These are phyloP conservation scores for Tenebrosternarchus preto DNA, from an alignment of 2,113 vertebrate species.

Conservation along the genomic window DNA sequence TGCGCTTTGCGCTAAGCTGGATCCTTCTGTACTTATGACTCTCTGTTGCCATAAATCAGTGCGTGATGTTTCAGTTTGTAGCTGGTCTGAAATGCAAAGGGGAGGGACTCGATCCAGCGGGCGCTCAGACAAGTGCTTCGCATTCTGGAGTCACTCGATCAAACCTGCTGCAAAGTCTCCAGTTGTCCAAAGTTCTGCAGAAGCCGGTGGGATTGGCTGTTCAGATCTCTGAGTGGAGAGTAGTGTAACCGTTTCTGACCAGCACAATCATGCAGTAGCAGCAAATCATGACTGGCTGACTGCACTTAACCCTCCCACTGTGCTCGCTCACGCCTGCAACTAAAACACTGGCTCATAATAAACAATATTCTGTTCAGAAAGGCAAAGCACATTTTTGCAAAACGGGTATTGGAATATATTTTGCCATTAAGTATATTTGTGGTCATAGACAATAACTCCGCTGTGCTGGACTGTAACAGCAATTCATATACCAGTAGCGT, in stretches of 20 bases:
- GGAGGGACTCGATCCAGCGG: not conserved
- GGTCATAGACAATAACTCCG: too few relatives aligned
- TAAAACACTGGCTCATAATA: too few relatives aligned
- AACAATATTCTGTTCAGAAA: too few relatives aligned
- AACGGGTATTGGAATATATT: too few relatives aligned
- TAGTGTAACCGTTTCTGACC: constrained; percentile 14
- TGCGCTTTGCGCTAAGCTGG: not conserved
- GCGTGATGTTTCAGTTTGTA: not conserved
- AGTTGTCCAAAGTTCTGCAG: not conserved
- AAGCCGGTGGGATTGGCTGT: not conserved
- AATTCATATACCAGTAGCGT: too few relatives aligned
- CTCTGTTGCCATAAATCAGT: not conserved
- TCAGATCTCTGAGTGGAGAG: not conserved
- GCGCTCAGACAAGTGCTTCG: constrained; percentile 26
- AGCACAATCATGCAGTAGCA: not conserved
- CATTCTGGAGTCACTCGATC: not conserved
- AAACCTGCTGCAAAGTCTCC: not conserved
- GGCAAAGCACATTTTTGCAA: too few relatives aligned
- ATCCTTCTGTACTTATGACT: constrained; percentile 27
- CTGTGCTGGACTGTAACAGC: too few relatives aligned
- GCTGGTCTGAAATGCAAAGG: not conserved
- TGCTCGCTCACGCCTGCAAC: not conserved
- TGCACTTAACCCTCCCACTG: not conserved
- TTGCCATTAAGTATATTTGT: too few relatives aligned
- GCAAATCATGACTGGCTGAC: not conserved